Percentiles rank a stretch among this genome's conserved stretches.
Conservation (phyloP, 2,797 vertebrate genomes). For the Coluber constrictor region DNA sequence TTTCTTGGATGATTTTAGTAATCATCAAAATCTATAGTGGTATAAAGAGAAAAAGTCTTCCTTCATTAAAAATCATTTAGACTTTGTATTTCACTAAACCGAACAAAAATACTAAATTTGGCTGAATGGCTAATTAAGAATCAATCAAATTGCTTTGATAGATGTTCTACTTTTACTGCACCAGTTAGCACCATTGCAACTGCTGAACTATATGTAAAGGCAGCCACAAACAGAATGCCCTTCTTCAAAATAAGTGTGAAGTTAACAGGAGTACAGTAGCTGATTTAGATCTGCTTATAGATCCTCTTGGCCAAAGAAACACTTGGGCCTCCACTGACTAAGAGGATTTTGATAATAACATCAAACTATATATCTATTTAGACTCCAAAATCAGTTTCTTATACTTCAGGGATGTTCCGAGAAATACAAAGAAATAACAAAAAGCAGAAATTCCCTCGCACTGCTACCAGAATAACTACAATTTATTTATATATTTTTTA, state of each 20-base stretch:
- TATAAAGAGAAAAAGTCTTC: neutral
- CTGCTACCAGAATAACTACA: neutral
- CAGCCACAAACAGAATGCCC: neutral
- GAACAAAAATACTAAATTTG: neutral
- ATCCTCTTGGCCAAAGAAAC: neutral
- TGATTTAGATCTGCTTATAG: neutral
- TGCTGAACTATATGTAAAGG: neutral
- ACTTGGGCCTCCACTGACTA: neutral
- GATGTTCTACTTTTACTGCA: neutral
- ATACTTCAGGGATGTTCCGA: neutral
- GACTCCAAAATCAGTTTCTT: neutral
- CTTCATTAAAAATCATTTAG: neutral
- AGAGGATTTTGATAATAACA: neutral
- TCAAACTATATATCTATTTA: neutral
- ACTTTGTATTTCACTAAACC: neutral
- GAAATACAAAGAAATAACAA: neutral
- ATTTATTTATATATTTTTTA: neutral
- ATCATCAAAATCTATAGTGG: neutral
- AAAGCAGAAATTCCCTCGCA: neutral
- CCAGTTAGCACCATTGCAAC: neutral
- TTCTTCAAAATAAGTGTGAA: neutral
- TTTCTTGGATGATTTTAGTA: neutral
- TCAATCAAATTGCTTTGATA: neutral
- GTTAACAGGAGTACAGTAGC: neutral
- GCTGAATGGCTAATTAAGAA: neutral